Evolutionary conservation across 2,888 invertebrate genomes (phyloP).

Genomic region (Rapana venosa): DNA sequence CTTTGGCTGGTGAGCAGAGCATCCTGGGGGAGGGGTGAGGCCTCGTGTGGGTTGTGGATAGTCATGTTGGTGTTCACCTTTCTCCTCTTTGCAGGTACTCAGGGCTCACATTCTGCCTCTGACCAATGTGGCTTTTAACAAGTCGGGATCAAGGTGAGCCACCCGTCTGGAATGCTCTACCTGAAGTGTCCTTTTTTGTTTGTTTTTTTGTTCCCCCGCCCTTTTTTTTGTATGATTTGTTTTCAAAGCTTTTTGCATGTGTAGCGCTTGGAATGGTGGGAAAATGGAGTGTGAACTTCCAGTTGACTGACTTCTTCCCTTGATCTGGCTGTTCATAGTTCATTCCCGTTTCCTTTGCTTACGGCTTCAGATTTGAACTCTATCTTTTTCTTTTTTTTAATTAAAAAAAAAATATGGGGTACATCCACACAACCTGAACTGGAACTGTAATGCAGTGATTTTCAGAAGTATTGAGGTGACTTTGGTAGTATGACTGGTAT

Average conservation of each 20-base stretch:
- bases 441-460: too few relatives aligned
- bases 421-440: too few relatives aligned
- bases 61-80: not conserved
- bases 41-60: not conserved
- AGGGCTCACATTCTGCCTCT: conserved; percentile 78
- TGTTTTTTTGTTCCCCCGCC: not conserved
- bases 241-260: not conserved
- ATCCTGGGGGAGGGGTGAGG: not conserved
- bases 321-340: too few relatives aligned
- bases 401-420: too few relatives aligned
- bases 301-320: too few relatives aligned
- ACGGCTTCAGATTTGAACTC: too few relatives aligned
- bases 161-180: not conserved
- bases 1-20: not conserved
- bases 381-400: too few relatives aligned
- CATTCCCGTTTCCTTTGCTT: too few relatives aligned
- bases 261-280: too few relatives aligned
- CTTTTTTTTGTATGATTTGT: not conserved
- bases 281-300: too few relatives aligned
- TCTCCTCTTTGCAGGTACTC: conserved; percentile 67
- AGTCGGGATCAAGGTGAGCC: conserved; percentile 77
- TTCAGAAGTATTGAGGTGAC: too few relatives aligned
- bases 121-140: conserved; percentile 79
- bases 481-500: too few relatives aligned
- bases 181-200: not conserved